Evolutionary conservation across 2,888 invertebrate species (phyloP), one percentile per base, ranked within the genome.

Genomic region (Dryococelus australis): DNA sequence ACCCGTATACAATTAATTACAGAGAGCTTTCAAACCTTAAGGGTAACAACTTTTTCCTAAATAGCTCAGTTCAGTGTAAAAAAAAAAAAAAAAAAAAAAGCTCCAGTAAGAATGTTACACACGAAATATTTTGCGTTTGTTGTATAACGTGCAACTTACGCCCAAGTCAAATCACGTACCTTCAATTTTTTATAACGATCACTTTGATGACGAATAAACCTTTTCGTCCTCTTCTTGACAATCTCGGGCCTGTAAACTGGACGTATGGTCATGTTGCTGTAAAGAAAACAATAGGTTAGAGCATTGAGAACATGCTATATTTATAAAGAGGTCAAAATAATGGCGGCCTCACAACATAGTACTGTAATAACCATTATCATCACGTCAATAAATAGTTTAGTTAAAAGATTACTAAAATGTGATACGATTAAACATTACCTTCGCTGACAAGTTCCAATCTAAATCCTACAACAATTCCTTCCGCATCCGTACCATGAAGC

Each of bases 151-250:
- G 35, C 47, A 47, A 47, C 47, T 47, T 47, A 47, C 35, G 35
- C 35, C 35, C n/a, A n/a, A 35, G 35, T 1, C 35, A 85, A 80
- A 43, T 26, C 53, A 85, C 93, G 92, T 93, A 97, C 97, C 95
- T 97, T 98, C 90, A 99, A 94, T 94, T 98, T 98, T 90, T 96
- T 96, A 96, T 99, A 99, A 92, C 99, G 96, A 94, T 99, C 99
- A 92, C 98, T 98, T 93, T 99, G 99, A 93, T 99, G 99, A 90
- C 99, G 96, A 92, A 97, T 98, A 94, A 99, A 99, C 94, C 97
- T 98, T 95, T 99, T 99, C 91, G 98, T 97, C 93, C 99, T 96
- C 95, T 99, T 99, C 94, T 99, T 99, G 90, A 99, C 96, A 93
- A 99, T 98, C 92, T 95, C 96, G 53, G 97, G 97, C 93, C 97